phyloP scores from a whole-genome alignment of 2,888 invertebrate species.

The Eilema depressum region DNA sequence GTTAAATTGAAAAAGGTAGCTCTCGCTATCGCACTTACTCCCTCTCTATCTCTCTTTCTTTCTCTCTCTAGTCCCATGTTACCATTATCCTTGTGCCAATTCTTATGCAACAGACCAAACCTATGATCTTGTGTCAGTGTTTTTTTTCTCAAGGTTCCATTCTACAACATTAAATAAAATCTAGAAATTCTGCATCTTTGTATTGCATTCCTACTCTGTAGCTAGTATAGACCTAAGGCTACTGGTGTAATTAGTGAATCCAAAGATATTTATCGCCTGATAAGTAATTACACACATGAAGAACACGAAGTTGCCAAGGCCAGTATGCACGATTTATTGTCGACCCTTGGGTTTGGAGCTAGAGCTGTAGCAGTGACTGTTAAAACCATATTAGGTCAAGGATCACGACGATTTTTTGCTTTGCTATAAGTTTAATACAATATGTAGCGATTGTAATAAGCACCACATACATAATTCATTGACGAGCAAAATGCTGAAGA shows the following conservation, averaged over 20 bases:
- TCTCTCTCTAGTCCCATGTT: constrained; percentile 15
- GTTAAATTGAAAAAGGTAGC: constrained; percentile 24
- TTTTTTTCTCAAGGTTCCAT: neutral
- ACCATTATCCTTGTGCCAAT: constrained; percentile 2
- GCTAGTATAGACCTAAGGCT: constrained; percentile 23
- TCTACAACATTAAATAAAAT: neutral
- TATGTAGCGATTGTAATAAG: neutral
- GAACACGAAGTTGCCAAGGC: constrained; percentile 59
- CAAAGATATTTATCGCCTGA: constrained; percentile 22
- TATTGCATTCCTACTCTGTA: constrained; percentile 16
- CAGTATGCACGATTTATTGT: constrained; percentile 58
- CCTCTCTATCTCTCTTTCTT: neutral
- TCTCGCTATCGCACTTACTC: neutral
- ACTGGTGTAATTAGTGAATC: constrained; percentile 2
- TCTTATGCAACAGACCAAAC: constrained; percentile 39
- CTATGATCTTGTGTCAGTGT: constrained; percentile 14
- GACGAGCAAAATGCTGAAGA: constrained; percentile 24
- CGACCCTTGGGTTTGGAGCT: constrained; percentile 52
- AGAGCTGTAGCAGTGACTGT: constrained; percentile 53
- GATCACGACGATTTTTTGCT: constrained; percentile 47
- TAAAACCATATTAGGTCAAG: constrained; percentile 55
- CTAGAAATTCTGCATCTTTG: constrained; percentile 8
- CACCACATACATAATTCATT: neutral
- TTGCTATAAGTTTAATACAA: neutral
- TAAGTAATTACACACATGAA: constrained; percentile 39